These are phyloP conservation scores for Araneus ventricosus DNA, from an alignment of 1,140 invertebrate genomes.

Conservation along the genomic window DNA sequence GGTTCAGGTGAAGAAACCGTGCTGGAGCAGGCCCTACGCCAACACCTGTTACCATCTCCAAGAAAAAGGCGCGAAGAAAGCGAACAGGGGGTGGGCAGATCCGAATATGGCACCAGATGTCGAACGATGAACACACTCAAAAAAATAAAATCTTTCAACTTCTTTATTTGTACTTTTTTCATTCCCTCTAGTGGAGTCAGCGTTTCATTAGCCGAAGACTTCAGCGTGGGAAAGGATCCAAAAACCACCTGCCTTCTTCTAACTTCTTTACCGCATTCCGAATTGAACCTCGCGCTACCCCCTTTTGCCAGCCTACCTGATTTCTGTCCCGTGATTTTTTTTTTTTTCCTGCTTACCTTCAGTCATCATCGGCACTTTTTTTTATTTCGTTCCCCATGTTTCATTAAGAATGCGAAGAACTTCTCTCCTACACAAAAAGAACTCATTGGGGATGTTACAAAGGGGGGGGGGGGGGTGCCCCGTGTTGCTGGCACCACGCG, in stretches of 20 bases:
- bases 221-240: slow-evolving; percentile 11
- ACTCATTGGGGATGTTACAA: not conserved
- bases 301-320: slow-evolving; percentile 15
- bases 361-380: not conserved
- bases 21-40: not conserved
- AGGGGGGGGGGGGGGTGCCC: not conserved
- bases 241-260: slow-evolving; percentile 7
- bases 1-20: slow-evolving; percentile 1
- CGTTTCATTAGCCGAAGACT: slow-evolving; percentile 22
- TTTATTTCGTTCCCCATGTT: not conserved
- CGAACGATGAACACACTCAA: not conserved
- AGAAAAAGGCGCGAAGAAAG: not conserved
- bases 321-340: not conserved
- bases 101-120: slow-evolving; percentile 32
- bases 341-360: not conserved
- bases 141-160: not conserved
- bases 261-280: slow-evolving; percentile 32
- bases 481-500: slow-evolving; percentile 3
- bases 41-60: not conserved
- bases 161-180: not conserved
- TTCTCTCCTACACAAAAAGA: not conserved
- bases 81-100: not conserved
- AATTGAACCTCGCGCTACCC: not conserved
- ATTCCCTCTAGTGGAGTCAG: slow-evolving; percentile 7
- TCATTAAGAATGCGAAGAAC: slow-evolving; percentile 33